Evolutionary conservation across 2,113 vertebrate genomes (phyloP).

Genomic region (Myiagra hebetior): DNA sequence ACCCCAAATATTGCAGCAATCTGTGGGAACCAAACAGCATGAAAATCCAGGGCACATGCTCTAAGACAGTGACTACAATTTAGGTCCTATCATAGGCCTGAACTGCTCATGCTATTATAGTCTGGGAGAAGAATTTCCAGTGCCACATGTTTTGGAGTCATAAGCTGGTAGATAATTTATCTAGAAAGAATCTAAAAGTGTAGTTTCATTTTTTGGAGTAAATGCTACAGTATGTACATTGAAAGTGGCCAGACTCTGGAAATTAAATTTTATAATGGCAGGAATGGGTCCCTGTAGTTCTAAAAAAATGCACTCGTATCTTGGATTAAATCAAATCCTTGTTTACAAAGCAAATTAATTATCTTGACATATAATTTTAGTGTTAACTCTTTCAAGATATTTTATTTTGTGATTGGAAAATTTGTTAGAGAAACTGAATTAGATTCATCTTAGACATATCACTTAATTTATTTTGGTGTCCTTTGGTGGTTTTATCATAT

Average conservation of each 20-base stretch:
- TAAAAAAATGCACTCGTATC: neutral
- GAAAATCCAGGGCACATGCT: neutral
- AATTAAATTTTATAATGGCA: neutral
- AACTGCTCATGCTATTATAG: neutral
- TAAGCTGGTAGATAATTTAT: neutral
- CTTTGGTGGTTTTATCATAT: neutral
- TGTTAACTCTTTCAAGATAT: neutral
- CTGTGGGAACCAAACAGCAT: neutral
- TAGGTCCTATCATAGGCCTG: neutral
- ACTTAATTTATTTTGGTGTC: neutral
- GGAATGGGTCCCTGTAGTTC: neutral
- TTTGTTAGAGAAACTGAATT: neutral
- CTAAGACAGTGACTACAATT: neutral
- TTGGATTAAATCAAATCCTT: neutral
- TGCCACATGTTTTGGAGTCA: neutral
- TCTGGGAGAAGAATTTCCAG: neutral
- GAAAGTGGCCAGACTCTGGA: neutral
- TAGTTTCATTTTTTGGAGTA: neutral
- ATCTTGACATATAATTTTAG: neutral
- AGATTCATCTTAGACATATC: neutral
- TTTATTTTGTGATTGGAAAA: neutral
- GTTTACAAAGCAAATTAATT: neutral
- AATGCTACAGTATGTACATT: neutral
- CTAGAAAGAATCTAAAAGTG: neutral
- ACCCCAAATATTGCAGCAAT: neutral